Base-by-base conservation (phyloP, 2,113 vertebrate genomes). In the Eleginops maclovinus region DNA sequence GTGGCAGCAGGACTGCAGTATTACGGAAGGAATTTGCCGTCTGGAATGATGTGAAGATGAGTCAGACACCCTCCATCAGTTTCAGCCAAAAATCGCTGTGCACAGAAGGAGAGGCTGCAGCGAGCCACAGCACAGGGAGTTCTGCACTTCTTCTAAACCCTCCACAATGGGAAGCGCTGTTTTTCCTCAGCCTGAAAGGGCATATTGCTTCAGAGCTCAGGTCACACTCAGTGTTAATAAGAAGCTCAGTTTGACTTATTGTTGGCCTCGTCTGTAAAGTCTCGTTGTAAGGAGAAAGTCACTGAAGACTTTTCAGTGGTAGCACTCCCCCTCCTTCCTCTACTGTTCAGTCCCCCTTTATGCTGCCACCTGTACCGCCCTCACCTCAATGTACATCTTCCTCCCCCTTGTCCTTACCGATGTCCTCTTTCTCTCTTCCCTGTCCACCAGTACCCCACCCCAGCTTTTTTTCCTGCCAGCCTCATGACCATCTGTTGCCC, bases 41-140 rank as follows among this genome's bases (percentile, higher is more conserved):
- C 87, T 92, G 91, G 88, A 92, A 90, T 91, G 80, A 90, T 92
- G 84, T 88, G 87, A 91, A 88, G 93, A 92, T 93, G 92, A 94
- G 90, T 94, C 93, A 90, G 91, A 92, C 88, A 73, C 82, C 83
- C 84, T 91, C 82, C 72, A 82, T 88, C 89, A 84, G 89, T 72
- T 87, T 81, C 41, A 89, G 92, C 91, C 88, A 90, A 84, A 83
- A 36, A 91, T 36, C 65, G 16, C 72, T 71, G 63, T 70, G 78
- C 82, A 72, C 86, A 83, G 72, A 83, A 83, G 68, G 74, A 77
- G 79, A 81, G 76, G 81, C 69, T 68, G 70, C 77, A 87, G 85
- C 13, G 46, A 66, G 77, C 79, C 73, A 54, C 41, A 40, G 69
- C 67, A 84, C 66, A 83, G 58, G 22, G 73, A 76, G 51, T 77